Conservation (phyloP, 2,797 vertebrate genomes). For the Sebastiscus albofasciatus region DNA sequence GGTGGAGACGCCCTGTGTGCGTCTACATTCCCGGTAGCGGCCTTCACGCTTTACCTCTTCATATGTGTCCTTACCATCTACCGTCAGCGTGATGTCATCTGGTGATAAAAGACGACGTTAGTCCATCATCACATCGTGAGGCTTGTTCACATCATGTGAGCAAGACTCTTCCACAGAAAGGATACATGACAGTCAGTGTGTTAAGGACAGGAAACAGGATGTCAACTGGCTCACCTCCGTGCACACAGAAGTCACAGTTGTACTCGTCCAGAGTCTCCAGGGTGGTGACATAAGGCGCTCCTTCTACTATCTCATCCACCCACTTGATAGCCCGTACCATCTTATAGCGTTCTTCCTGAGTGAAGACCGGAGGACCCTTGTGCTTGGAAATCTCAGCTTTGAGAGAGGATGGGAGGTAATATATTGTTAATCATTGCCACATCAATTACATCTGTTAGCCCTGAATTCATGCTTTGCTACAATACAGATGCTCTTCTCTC, state of each 20-base stretch:
- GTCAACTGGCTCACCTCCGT: constrained; percentile 62
- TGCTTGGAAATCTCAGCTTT: constrained; percentile 96
- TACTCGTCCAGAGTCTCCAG: constrained; percentile 94
- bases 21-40: constrained; percentile 94
- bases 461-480: not conserved
- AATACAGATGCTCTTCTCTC: not conserved
- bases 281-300: constrained; percentile 95
- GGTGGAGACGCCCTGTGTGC: constrained; percentile 97
- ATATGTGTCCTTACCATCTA: constrained; percentile 95
- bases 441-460: not conserved
- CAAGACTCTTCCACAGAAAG: not conserved
- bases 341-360: constrained; percentile 95
- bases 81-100: constrained; percentile 97
- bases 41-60: constrained; percentile 93
- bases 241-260: constrained; percentile 95
- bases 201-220: not conserved
- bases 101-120: not conserved
- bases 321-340: constrained; percentile 98
- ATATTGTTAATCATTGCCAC: not conserved
- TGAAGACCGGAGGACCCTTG: constrained; percentile 98
- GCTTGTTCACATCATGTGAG: not conserved
- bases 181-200: not conserved
- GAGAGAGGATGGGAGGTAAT: not conserved
- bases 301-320: constrained; percentile 97
- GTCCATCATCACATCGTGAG: not conserved